Evolutionary conservation across 2,888 invertebrate genomes (phyloP).

Genomic region (Caradrina clavipalpis): DNA sequence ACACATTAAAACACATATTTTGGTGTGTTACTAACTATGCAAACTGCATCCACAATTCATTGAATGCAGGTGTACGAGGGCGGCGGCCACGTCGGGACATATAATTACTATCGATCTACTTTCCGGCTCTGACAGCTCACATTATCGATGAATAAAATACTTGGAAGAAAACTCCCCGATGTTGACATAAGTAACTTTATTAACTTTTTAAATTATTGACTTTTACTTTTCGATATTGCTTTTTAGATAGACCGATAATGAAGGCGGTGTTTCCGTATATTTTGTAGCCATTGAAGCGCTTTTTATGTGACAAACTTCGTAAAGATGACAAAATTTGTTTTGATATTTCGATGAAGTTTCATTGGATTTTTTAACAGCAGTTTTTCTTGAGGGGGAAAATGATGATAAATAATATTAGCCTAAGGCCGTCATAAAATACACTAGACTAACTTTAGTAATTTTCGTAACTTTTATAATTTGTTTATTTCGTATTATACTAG

Average conservation of each 20-base stretch:
- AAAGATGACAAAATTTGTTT: conserved; percentile 8
- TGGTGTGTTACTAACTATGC: background rate
- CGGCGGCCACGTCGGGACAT: background rate
- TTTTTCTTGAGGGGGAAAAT: conserved; percentile 2
- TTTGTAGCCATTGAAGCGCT: background rate
- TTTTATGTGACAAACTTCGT: background rate
- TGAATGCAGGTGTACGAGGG: background rate
- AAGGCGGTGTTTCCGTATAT: conserved; percentile 24
- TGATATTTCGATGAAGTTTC: conserved; percentile 18
- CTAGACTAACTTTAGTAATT: no score
- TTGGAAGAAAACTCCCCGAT: conserved; percentile 5
- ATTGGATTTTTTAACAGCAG: background rate
- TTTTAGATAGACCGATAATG: conserved; percentile 21
- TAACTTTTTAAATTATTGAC: conserved; percentile 44
- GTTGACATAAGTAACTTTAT: conserved; percentile 38
- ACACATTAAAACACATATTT: no score
- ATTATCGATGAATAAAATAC: conserved; percentile 30
- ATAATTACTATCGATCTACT: conserved; percentile 49
- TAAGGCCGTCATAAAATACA: background rate
- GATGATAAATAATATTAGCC: conserved; percentile 9
- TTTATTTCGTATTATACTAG: no score
- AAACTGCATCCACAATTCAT: background rate
- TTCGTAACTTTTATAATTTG: no score
- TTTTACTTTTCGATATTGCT: conserved; percentile 30
- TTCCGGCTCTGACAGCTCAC: conserved; percentile 16